phyloP scores from a whole-genome alignment of 1,140 invertebrate species.

The Apis laboriosa region DNA sequence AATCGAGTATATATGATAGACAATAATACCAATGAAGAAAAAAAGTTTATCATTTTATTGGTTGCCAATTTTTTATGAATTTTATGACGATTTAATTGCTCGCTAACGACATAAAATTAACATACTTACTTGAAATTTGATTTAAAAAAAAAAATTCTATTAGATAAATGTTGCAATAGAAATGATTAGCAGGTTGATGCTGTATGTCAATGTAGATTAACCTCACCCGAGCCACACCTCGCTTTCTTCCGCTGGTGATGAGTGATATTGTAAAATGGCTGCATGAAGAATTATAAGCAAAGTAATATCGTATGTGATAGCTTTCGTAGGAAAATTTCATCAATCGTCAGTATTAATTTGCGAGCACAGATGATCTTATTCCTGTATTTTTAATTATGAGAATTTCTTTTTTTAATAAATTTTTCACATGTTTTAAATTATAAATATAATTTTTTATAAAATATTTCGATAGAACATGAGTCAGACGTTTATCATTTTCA shows the following conservation, averaged over 20 bases:
- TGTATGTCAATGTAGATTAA: constrained; percentile 22
- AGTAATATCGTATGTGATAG: not conserved
- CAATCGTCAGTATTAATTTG: not conserved
- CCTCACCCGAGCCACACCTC: constrained; percentile 28
- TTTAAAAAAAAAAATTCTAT: not conserved
- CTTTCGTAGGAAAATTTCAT: constrained; percentile 4
- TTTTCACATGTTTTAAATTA: not conserved
- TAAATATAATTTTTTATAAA: not conserved
- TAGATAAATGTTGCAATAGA: not conserved
- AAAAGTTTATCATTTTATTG: not conserved
- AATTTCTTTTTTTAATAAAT: not conserved
- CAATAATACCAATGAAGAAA: not conserved
- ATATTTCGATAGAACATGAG: not conserved
- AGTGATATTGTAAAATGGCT: constrained; percentile 39
- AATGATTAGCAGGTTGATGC: constrained; percentile 36
- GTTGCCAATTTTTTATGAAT: not conserved
- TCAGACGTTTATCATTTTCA: not conserved
- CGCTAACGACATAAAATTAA: not conserved
- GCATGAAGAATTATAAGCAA: constrained; percentile 25
- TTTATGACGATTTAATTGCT: not conserved
- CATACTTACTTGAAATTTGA: not conserved
- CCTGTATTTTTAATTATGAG: not conserved
- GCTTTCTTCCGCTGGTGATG: constrained; percentile 16
- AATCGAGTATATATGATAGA: not conserved
- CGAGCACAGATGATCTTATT: not conserved